phyloP scores from a whole-genome alignment of 1,140 invertebrate species.

The Anthonomus grandis region DNA sequence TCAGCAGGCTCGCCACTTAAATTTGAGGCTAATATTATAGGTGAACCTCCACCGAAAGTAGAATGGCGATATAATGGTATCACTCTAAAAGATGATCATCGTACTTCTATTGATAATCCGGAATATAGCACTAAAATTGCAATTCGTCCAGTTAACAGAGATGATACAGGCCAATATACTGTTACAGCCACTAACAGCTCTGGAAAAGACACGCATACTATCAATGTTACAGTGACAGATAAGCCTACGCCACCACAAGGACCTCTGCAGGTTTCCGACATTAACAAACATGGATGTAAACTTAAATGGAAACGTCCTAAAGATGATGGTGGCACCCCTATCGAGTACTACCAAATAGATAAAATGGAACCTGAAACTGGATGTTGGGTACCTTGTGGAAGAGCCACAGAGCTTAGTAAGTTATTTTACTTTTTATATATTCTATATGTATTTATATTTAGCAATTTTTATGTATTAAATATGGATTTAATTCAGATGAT shows the following conservation, averaged over 20 bases:
- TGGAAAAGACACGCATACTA: constrained; percentile 83
- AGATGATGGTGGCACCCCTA: constrained; percentile 82
- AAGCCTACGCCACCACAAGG: constrained; percentile 85
- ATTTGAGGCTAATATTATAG: constrained; percentile 85
- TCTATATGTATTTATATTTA: neutral
- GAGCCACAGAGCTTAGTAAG: constrained; percentile 72
- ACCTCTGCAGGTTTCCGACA: constrained; percentile 83
- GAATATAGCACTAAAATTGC: constrained; percentile 87
- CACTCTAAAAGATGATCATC: constrained; percentile 54
- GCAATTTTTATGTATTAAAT: neutral
- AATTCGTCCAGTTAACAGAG: constrained; percentile 73
- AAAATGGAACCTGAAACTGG: constrained; percentile 91
- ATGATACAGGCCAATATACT: constrained; percentile 86
- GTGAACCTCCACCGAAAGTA: constrained; percentile 86
- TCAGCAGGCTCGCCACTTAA: constrained; percentile 91
- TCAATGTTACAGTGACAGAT: constrained; percentile 89
- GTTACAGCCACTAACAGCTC: constrained; percentile 81
- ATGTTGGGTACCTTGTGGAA: constrained; percentile 89
- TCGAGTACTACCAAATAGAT: constrained; percentile 92
- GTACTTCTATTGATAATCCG: constrained; percentile 74
- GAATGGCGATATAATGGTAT: constrained; percentile 78
- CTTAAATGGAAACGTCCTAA: constrained; percentile 91
- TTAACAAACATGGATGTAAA: constrained; percentile 90
- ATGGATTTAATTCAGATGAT: too few species aligned
- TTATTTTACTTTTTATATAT: constrained; percentile 21